These are phyloP conservation scores for Charadrius vociferus DNA, from an alignment of 2,113 vertebrate genomes.

Conservation along the genomic window DNA sequence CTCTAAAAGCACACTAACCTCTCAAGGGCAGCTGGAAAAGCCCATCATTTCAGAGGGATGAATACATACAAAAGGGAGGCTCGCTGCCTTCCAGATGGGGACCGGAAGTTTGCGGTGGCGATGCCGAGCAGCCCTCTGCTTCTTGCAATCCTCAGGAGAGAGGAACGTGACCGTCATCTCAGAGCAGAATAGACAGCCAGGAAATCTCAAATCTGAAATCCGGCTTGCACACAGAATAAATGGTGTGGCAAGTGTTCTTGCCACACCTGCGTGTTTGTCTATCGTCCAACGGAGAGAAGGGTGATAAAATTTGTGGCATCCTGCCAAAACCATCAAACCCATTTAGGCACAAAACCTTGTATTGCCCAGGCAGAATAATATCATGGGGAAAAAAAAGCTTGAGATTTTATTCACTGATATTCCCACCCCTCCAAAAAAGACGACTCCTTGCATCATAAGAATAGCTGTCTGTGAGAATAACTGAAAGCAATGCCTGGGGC, in stretches of 20 bases:
- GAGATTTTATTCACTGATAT: background rate
- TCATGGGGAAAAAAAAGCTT: background rate
- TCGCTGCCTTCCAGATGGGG: constrained; percentile 55
- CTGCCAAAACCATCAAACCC: background rate
- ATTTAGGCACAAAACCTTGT: background rate
- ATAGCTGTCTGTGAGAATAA: background rate
- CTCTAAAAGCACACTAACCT: background rate
- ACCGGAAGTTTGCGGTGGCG: background rate
- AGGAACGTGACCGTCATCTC: background rate
- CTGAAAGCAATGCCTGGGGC: background rate
- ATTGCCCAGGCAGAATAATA: background rate
- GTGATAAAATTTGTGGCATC: background rate
- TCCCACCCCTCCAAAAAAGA: background rate
- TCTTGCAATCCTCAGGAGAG: constrained; percentile 1
- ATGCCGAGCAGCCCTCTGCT: background rate
- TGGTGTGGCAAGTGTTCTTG: background rate
- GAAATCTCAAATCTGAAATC: background rate
- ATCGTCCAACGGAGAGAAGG: background rate
- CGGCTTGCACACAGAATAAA: background rate
- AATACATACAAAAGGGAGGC: constrained; percentile 27
- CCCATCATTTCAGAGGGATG: constrained; percentile 1
- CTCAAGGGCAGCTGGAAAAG: constrained; percentile 11
- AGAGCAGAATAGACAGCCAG: background rate
- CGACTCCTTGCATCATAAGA: background rate
- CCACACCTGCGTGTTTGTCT: background rate